A percentile compares a stretch with the other conserved stretches of the same genome.
Evolutionary conservation across 1,140 invertebrate genomes (phyloP).

Genomic region (Pseudobourletiella spinata): DNA sequence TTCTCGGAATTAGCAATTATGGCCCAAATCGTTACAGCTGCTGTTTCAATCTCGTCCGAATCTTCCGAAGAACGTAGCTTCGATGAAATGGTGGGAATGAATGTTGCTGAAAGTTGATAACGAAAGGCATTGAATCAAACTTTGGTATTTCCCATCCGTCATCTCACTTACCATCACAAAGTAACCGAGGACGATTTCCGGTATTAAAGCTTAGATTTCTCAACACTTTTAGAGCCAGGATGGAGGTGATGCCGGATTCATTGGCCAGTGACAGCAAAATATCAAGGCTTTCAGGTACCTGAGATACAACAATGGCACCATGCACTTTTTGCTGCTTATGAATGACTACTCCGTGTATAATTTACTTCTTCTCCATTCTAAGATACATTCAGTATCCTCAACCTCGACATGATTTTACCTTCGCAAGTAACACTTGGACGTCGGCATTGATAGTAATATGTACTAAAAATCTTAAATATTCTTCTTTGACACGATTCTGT

Average conservation of each 20-base stretch:
- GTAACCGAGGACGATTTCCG: slow-evolving; percentile 19
- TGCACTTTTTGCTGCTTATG: too few species aligned
- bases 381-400: too few species aligned
- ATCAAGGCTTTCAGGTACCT: slow-evolving; percentile 27
- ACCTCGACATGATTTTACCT: too few species aligned
- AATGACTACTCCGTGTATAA: too few species aligned
- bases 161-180: slow-evolving; percentile 28
- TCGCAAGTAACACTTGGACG: slow-evolving; percentile 24
- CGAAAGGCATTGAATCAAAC: not conserved
- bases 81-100: slow-evolving; percentile 15
- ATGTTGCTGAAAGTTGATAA: slow-evolving; percentile 11
- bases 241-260: slow-evolving; percentile 5
- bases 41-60: slow-evolving; percentile 21
- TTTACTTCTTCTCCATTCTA: too few species aligned
- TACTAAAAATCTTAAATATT: slow-evolving; percentile 22
- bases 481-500: slow-evolving; percentile 20
- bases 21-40: slow-evolving; percentile 24
- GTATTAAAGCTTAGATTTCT: slow-evolving; percentile 30
- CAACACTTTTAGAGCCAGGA: slow-evolving; percentile 20
- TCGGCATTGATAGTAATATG: slow-evolving; percentile 21
- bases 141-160: too few species aligned
- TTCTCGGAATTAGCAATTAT: slow-evolving; percentile 31
- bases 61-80: slow-evolving; percentile 14
- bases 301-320: too few species aligned
- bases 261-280: slow-evolving; percentile 17